These are phyloP conservation scores for Cairina moschata DNA, from an alignment of 2,113 vertebrate genomes.

Conservation along the genomic window DNA sequence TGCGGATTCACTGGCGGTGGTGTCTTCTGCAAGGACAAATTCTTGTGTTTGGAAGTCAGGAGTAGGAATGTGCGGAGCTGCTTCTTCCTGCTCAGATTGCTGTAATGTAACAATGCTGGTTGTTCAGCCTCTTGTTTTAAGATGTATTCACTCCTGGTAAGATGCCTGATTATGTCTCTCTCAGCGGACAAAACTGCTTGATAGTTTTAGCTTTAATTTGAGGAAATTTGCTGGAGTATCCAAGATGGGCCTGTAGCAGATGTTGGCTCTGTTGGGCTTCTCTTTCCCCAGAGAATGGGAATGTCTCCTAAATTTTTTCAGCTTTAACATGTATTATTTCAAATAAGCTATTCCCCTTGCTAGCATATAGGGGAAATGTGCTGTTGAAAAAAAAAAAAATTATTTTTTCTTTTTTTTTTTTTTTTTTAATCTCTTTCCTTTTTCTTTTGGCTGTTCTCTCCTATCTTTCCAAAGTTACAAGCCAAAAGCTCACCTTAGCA, in stretches of 20 bases:
- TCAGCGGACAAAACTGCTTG: not conserved
- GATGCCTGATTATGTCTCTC: not conserved
- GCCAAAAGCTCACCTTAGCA: not conserved
- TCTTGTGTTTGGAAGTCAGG: not conserved
- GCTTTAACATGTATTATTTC: not conserved
- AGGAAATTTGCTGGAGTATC: not conserved
- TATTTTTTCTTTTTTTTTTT: not conserved
- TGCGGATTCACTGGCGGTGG: accelerated
- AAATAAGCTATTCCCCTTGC: not conserved
- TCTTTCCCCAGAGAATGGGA: not conserved
- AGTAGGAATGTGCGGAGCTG: accelerated
- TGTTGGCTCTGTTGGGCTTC: not conserved
- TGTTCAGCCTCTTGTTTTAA: not conserved
- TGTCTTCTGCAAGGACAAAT: not conserved
- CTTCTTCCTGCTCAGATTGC: not conserved
- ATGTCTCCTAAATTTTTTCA: not conserved
- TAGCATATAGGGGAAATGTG: not conserved
- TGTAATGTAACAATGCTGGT: not conserved
- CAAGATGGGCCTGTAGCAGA: not conserved
- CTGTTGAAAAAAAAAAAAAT: not conserved
- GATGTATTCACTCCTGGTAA: not conserved
- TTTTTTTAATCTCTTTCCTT: not conserved
- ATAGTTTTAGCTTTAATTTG: not conserved
- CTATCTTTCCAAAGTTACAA: not conserved
- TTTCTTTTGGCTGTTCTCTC: not conserved